Base-by-base conservation (phyloP, 2,888 invertebrate genomes). In the Lysandra coridon region DNA sequence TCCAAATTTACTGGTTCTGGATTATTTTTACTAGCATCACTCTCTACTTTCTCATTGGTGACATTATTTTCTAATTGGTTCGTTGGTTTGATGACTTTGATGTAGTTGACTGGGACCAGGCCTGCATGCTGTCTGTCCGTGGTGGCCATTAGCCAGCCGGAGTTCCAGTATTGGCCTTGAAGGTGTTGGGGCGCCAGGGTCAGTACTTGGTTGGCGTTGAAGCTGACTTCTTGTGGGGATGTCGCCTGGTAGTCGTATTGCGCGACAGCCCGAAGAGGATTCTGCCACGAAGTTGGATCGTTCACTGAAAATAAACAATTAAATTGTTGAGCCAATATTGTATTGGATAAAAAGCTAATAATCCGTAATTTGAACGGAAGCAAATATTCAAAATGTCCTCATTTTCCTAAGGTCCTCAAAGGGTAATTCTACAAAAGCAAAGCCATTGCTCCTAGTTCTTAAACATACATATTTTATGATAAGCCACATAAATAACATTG, bases 111-210 rank as follows among this genome's bases (percentile, higher is more conserved):
- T 0, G 97, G 97, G 6, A 97, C 95, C 1, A 97, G 87, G 0
- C 97, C 97, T 0, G 95, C 94, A 30, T 88, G 92, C 76, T 94
- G 95, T 73, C 95, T 95, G 87, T 96, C 95, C 0, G 94, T 87
- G 0, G 95, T 88, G 0, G 96, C 97, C 88, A 96, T 94, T 0
- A 96, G 95, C 97, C 97, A 97, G 3, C 97, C 97, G 0, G 96
- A 95, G 87, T 96, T 96, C 86, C 96, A 95, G 3, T 97, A 89
- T 14, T 95, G 85, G 84, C 96, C 96, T 90, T 99, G 99, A 40
- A 98, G 93, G 83, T 97, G 96, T 87, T 96, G 95, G 0, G 99
- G 99, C 0, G 99, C 99, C 12, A 99, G 92, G 80, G 96, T 95
- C 6, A 99, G 90, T 60, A 96, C 95, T 86, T 98, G 98, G 82